Percentiles rank a stretch among this genome's conserved stretches.
phyloP scores from a whole-genome alignment of 53 echinoderm and acorn worm genomes.

The Paelopatides confundens region DNA sequence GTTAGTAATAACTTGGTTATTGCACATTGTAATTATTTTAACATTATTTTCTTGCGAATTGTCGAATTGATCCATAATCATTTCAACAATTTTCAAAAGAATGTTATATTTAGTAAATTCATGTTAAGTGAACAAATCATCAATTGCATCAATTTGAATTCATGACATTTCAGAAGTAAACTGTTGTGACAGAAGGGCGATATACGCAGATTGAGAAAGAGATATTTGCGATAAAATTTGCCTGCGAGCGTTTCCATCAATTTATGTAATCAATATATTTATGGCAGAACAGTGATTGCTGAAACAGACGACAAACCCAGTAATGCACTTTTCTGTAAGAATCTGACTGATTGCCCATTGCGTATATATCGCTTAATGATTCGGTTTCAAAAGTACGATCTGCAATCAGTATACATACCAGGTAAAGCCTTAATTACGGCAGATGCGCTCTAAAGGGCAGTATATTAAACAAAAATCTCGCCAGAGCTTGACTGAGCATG shows the following conservation, averaged over 20 bases:
- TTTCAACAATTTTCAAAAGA: too few species aligned
- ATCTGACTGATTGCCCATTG: conserved; percentile 51
- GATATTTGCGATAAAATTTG: conserved; percentile 48
- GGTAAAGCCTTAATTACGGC: conserved; percentile 50
- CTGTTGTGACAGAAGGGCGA: conserved; percentile 41
- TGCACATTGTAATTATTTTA: too few species aligned
- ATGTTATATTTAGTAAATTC: too few species aligned
- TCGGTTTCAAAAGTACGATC: conserved; percentile 59
- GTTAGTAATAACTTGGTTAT: too few species aligned
- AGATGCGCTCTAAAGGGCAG: conserved; percentile 42
- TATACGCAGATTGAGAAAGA: conserved; percentile 66
- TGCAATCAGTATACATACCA: conserved; percentile 37
- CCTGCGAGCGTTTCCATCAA: conserved; percentile 70
- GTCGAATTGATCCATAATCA: too few species aligned
- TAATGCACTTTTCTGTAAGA: conserved; percentile 23
- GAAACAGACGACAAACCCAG: conserved; percentile 70
- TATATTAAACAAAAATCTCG: background rate
- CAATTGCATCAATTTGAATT: too few species aligned
- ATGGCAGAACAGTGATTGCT: conserved; percentile 46
- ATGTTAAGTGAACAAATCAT: too few species aligned
- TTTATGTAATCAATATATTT: too few species aligned
- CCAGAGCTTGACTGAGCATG: conserved; percentile 26
- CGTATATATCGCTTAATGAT: conserved; percentile 57
- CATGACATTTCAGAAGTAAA: too few species aligned
- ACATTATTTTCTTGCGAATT: too few species aligned